Evolutionary conservation across 2,888 invertebrate species (phyloP), one percentile per base, ranked within the genome.

Genomic region (Julus scandinavius): DNA sequence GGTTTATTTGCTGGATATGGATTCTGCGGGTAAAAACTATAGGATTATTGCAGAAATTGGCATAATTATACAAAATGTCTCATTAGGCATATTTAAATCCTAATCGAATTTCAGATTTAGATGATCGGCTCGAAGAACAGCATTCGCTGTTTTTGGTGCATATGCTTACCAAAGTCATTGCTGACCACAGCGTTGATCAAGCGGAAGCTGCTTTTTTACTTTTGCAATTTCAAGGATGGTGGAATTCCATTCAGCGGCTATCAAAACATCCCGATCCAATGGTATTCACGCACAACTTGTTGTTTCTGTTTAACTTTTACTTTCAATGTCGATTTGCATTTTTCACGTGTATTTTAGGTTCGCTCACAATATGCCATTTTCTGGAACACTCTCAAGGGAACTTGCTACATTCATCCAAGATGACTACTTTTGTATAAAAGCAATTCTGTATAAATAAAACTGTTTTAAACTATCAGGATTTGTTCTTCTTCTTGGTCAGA

Each of bases 1-100:
- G 41, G 85, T 85, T 41, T 85, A 85, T n/a, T 85, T 85, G 17
- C 9, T 85, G 41, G 85, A 85, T 41, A 20, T 85, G 40, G 41
- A 40, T 40, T 7, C 85, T 11, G 13, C 1, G 1, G 85, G 85
- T 85, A n/a, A 85, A n/a, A 41, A 41, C 2, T 84, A 17, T 41
- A 38, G 49, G 5, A 83, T 38, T 84, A 63, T 20, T 72, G 72
- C 29, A 20, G 20, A 72, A 20, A 72, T n/a, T 29, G 72, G 2
- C 20, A 20, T n/a, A n/a, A 29, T 63, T 63, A 20, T n/a, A n/a
- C 17, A n/a, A 63, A 29, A 54, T 5, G 45, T 45, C 45, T 45
- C 7, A 45, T 45, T 45, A 45, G 17, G n/a, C 58, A 2, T 58
- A 17, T n/a, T 58, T 58, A 15, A 5, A n/a, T 58, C 2, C 5